Conservation (phyloP, 2,113 vertebrate species). For the Acanthisitta chloris region DNA sequence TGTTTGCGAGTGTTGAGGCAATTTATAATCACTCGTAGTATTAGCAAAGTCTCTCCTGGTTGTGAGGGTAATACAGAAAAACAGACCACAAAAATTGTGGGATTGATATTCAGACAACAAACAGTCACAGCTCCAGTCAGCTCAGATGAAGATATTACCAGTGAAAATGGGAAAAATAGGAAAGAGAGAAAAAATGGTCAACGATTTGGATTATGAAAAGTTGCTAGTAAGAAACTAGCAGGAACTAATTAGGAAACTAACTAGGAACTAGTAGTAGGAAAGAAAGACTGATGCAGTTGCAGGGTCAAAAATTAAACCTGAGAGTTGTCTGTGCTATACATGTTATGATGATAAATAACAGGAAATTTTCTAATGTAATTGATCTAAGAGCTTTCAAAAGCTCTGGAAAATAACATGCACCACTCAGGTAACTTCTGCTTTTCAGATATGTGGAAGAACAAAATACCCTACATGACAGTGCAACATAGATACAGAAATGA, state of each 20-base stretch:
- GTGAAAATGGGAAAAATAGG: neutral
- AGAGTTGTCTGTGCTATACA: neutral
- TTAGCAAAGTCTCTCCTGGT: neutral
- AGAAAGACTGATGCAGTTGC: neutral
- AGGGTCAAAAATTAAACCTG: neutral
- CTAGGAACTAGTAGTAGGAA: no score
- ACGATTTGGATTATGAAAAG: neutral
- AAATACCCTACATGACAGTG: neutral
- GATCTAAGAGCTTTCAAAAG: neutral
- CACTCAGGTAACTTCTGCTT: neutral
- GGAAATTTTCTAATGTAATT: neutral
- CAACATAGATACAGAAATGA: neutral
- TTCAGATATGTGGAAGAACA: neutral
- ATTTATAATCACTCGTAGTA: neutral
- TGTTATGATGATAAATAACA: neutral
- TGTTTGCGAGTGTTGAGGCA: neutral
- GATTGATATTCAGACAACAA: neutral
- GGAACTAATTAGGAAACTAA: no score
- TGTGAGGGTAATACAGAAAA: neutral
- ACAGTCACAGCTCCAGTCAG: neutral
- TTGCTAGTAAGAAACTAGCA: neutral
- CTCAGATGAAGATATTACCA: neutral
- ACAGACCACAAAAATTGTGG: neutral
- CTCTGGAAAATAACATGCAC: neutral
- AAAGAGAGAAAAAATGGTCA: neutral